Conservation (phyloP, 2,797 vertebrate species). For the Octomys mimax region DNA sequence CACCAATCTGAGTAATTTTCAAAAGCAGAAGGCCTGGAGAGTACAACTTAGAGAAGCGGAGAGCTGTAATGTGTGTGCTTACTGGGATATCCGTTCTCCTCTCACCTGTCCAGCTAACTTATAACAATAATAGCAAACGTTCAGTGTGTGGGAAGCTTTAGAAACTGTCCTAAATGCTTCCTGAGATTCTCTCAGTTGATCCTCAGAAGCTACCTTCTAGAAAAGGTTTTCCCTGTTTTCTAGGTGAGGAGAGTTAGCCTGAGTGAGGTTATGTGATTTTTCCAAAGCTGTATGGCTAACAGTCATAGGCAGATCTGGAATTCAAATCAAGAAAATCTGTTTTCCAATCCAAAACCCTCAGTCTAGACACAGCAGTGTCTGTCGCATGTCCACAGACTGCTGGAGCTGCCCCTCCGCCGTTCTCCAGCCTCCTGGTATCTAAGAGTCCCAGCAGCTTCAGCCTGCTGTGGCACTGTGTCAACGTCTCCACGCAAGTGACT, state of each 20-base stretch:
- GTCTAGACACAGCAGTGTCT: neutral
- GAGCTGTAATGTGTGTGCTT: neutral
- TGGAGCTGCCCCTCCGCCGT: neutral
- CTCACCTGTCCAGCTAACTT: constrained; percentile 23
- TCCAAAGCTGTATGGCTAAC: neutral
- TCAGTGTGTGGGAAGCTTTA: neutral
- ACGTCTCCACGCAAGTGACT: neutral
- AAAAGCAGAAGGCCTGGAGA: neutral
- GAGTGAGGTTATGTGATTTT: neutral
- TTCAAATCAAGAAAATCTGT: neutral
- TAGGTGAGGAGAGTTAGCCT: neutral
- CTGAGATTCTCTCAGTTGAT: constrained; percentile 8
- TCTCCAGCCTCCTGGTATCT: neutral
- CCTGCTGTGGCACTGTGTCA: neutral
- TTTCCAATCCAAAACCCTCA: neutral
- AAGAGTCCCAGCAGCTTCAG: neutral
- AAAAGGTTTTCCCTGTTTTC: constrained; percentile 18
- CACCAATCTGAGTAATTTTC: neutral
- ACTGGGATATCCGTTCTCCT: neutral
- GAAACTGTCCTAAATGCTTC: constrained; percentile 16
- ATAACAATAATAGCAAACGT: neutral
- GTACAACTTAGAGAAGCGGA: neutral
- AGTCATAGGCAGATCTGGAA: neutral
- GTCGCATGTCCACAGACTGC: neutral
- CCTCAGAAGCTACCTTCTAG: neutral